Percentiles rank a stretch among this genome's conserved stretches.
Evolutionary conservation across 2,113 vertebrate genomes (phyloP).

Genomic region (Pedionomus torquatus): DNA sequence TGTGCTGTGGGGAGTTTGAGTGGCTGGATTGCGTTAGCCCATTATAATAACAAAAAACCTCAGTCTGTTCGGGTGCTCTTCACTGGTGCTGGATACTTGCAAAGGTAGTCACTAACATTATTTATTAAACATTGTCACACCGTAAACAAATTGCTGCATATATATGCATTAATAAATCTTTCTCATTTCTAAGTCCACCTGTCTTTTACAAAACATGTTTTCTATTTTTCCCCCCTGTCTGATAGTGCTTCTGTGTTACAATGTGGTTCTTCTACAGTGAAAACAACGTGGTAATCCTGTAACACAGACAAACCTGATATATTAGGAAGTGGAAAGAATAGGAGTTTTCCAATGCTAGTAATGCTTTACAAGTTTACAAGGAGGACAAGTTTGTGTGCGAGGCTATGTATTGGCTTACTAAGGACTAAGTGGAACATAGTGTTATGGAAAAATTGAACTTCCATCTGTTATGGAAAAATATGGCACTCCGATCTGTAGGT

Average conservation of each 20-base stretch:
- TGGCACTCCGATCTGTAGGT: not conserved
- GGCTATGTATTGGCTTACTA: not conserved
- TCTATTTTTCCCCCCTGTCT: not conserved
- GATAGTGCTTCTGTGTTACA: not conserved
- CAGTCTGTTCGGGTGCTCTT: not conserved
- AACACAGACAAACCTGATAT: not conserved
- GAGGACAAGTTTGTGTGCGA: not conserved
- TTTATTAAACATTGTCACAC: not conserved
- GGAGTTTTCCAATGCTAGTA: not conserved
- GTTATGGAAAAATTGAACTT: not conserved
- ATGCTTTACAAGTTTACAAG: not conserved
- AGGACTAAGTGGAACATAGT: not conserved
- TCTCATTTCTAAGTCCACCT: not conserved
- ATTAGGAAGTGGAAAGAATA: not conserved
- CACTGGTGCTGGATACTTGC: not conserved
- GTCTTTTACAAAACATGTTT: not conserved
- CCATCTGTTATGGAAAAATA: not conserved
- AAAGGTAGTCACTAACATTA: not conserved
- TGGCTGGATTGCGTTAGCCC: not conserved
- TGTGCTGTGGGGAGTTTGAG: not conserved
- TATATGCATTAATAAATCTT: not conserved
- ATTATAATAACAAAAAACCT: fast-evolving
- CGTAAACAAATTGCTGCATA: not conserved
- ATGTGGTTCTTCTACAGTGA: not conserved
- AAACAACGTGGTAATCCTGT: not conserved